phyloP scores from a whole-genome alignment of 2,797 vertebrate genomes.

The Dipus sagitta region DNA sequence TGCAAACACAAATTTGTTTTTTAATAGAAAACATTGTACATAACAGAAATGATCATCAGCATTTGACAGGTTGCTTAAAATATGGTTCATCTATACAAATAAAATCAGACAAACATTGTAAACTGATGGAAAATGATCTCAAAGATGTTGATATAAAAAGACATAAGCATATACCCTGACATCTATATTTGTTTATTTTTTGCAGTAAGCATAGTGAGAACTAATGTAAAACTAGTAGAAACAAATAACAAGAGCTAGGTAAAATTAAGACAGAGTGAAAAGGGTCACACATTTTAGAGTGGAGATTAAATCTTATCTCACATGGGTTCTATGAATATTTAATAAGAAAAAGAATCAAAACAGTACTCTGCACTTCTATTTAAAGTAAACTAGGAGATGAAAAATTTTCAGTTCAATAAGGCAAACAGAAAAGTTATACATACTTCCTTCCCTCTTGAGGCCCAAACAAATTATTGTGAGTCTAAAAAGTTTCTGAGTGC shows the following conservation, averaged over 20 bases:
- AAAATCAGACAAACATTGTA: not conserved
- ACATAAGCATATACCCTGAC: not conserved
- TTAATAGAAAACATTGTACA: not conserved
- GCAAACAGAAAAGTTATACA: not conserved
- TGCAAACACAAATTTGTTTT: conserved; percentile 12
- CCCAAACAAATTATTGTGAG: not conserved
- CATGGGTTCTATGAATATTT: not conserved
- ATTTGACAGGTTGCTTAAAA: not conserved
- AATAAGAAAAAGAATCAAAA: not conserved
- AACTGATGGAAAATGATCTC: not conserved
- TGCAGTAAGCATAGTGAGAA: not conserved
- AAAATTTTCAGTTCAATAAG: not conserved
- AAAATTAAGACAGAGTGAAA: not conserved
- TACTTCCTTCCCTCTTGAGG: not conserved
- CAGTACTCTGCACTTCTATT: not conserved
- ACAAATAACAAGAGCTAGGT: not conserved
- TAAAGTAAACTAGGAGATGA: not conserved
- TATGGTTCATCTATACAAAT: not conserved
- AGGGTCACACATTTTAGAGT: not conserved
- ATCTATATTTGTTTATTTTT: not conserved
- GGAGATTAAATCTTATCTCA: conserved; percentile 16
- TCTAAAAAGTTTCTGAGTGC: not conserved
- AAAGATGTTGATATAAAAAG: not conserved
- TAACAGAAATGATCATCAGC: not conserved
- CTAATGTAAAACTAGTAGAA: not conserved